Percentiles rank a stretch among this genome's conserved stretches.
Evolutionary conservation across 2,888 invertebrate species (phyloP).

Genomic region (Drosophila rellima): DNA sequence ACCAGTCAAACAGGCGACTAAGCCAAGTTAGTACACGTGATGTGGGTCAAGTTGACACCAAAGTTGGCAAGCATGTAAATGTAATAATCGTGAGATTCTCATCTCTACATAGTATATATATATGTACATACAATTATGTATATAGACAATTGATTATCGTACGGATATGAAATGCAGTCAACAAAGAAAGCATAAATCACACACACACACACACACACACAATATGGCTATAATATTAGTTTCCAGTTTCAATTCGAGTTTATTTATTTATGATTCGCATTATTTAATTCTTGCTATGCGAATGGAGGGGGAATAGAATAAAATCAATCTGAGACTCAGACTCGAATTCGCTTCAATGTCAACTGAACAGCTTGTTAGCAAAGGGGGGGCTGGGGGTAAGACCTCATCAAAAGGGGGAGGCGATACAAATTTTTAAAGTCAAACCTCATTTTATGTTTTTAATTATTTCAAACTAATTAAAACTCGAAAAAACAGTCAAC

Average conservation of each 20-base stretch:
- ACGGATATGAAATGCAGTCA: slow-evolving; percentile 13
- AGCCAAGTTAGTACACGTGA: slow-evolving; percentile 2
- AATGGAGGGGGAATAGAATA: slow-evolving; percentile 19
- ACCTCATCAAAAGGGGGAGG: no score
- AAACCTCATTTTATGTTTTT: slow-evolving; percentile 25
- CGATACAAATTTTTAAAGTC: neutral
- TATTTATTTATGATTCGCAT: slow-evolving; percentile 36
- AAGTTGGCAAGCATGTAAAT: no score
- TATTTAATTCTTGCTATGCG: slow-evolving; percentile 26
- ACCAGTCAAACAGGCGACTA: neutral
- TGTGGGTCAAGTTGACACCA: slow-evolving; percentile 9
- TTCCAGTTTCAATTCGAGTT: slow-evolving; percentile 23
- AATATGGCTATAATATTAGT: slow-evolving; percentile 41
- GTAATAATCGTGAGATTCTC: neutral
- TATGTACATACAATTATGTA: no score
- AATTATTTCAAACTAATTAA: slow-evolving; percentile 53
- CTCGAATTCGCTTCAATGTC: slow-evolving; percentile 46
- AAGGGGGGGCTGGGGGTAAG: neutral
- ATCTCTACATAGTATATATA: neutral
- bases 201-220: neutral
- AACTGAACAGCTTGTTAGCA: slow-evolving; percentile 18
- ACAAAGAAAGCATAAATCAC: slow-evolving; percentile 28
- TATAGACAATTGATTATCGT: neutral
- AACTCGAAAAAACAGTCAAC: slow-evolving; percentile 38
- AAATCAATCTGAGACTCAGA: slow-evolving; percentile 33